Evolutionary conservation across 2,888 invertebrate genomes (phyloP).

Genomic region (Lasioglossum pauxillum): DNA sequence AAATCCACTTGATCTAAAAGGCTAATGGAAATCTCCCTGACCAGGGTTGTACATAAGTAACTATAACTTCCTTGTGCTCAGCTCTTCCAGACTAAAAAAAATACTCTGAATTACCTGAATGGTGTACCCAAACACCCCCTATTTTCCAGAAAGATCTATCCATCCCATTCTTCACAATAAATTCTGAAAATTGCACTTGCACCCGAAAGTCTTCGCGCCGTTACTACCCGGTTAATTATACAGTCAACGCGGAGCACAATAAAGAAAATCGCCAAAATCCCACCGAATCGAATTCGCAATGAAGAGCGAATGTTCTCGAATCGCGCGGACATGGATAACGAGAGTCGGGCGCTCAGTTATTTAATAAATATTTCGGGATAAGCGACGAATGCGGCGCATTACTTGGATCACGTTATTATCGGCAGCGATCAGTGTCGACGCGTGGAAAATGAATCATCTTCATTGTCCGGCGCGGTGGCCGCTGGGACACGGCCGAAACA

Average conservation of each 20-base stretch:
- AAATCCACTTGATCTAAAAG: no score
- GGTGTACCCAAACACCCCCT: neutral
- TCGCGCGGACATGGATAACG: neutral
- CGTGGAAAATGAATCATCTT: constrained; percentile 48
- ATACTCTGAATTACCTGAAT: neutral
- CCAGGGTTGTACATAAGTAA: no score
- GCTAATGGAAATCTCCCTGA: no score
- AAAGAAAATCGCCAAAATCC: neutral
- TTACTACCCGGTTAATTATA: no score
- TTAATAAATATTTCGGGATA: constrained; percentile 29
- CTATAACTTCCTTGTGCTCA: no score
- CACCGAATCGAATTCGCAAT: neutral
- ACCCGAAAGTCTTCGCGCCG: no score
- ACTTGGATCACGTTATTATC: constrained; percentile 56
- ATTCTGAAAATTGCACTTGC: neutral
- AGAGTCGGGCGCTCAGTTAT: neutral
- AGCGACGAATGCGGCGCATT: constrained; percentile 33
- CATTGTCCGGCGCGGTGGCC: constrained; percentile 32
- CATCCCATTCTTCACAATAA: neutral
- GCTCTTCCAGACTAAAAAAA: no score
- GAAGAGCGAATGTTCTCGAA: neutral
- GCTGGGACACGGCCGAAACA: constrained; percentile 38
- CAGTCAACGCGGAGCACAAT: neutral
- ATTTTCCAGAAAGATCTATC: neutral
- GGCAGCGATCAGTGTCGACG: constrained; percentile 46